phyloP scores from a whole-genome alignment of 2,113 vertebrate species.

The Cebidichthys violaceus region DNA sequence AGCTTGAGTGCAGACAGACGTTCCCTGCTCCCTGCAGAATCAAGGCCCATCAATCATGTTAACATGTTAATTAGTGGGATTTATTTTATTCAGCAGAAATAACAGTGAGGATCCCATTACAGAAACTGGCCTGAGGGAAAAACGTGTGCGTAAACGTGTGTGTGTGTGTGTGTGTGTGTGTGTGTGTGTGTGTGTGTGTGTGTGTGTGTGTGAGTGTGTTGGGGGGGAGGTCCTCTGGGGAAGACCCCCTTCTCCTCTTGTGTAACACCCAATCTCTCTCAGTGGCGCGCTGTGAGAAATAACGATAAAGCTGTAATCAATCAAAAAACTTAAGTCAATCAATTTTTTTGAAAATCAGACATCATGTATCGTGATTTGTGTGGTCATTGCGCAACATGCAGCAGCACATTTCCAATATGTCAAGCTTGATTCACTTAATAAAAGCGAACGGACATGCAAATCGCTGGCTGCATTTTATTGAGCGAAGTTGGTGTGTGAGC shows the following conservation, averaged over 20 bases:
- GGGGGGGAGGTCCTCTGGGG: slow-evolving; percentile 82
- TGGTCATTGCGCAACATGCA: slow-evolving; percentile 21
- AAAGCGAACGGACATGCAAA: slow-evolving; percentile 42
- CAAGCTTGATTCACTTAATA: slow-evolving; percentile 27
- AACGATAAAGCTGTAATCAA: slow-evolving; percentile 63
- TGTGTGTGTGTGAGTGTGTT: slow-evolving; percentile 31
- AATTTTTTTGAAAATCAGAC: slow-evolving; percentile 46
- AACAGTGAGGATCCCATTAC: slow-evolving; percentile 94
- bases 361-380: slow-evolving; percentile 49
- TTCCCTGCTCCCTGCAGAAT: slow-evolving; percentile 86
- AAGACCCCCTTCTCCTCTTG: slow-evolving; percentile 68
- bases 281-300: slow-evolving; percentile 59
- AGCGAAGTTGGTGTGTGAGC: slow-evolving; percentile 21
- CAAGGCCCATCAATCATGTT: slow-evolving; percentile 94
- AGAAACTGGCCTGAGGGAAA: slow-evolving; percentile 86
- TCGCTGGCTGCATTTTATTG: slow-evolving; percentile 6
- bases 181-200: slow-evolving; percentile 27
- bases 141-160: slow-evolving; percentile 14
- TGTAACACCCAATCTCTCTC: slow-evolving; percentile 72
- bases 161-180: slow-evolving; percentile 14
- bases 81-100: slow-evolving; percentile 89
- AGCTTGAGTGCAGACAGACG: slow-evolving; percentile 76
- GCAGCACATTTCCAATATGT: slow-evolving; percentile 36
- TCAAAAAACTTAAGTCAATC: slow-evolving; percentile 63
- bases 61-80: slow-evolving; percentile 95